These are phyloP conservation scores for Dicerorhinus sumatrensis DNA, from an alignment of 2,113 vertebrate species.

Conservation along the genomic window DNA sequence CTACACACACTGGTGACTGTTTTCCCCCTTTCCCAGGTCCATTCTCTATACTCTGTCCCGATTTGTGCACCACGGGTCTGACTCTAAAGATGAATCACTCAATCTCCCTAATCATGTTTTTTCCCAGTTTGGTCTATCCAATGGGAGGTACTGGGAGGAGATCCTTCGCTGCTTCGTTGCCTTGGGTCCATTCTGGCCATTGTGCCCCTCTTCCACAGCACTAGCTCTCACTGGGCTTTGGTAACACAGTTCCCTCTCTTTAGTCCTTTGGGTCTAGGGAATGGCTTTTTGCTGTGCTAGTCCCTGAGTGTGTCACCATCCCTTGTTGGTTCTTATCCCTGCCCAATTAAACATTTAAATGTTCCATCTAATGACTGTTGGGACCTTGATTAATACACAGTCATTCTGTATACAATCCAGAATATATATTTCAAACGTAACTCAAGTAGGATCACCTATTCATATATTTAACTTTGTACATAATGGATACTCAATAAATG, in stretches of 20 bases:
- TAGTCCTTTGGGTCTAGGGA: neutral
- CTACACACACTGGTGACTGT: neutral
- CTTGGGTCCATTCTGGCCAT: no score
- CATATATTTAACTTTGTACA: neutral
- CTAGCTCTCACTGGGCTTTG: neutral
- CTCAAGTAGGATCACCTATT: neutral
- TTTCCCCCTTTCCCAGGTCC: neutral
- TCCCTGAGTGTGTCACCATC: neutral
- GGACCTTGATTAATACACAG: neutral
- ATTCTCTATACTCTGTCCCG: neutral
- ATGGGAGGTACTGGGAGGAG: neutral
- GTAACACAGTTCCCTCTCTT: neutral
- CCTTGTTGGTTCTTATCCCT: neutral
- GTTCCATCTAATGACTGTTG: neutral
- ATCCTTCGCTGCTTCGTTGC: neutral
- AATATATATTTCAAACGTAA: neutral
- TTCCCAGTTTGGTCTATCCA: neutral
- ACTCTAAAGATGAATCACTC: neutral
- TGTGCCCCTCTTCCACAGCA: accelerated
- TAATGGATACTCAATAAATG: neutral
- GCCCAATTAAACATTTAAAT: neutral
- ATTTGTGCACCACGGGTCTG: neutral
- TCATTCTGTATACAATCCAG: neutral
- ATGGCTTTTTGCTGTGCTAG: neutral
- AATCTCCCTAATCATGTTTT: neutral